These are phyloP conservation scores for Rousettus madagascariensis DNA, from an alignment of 2,797 vertebrate species.

Conservation along the genomic window DNA sequence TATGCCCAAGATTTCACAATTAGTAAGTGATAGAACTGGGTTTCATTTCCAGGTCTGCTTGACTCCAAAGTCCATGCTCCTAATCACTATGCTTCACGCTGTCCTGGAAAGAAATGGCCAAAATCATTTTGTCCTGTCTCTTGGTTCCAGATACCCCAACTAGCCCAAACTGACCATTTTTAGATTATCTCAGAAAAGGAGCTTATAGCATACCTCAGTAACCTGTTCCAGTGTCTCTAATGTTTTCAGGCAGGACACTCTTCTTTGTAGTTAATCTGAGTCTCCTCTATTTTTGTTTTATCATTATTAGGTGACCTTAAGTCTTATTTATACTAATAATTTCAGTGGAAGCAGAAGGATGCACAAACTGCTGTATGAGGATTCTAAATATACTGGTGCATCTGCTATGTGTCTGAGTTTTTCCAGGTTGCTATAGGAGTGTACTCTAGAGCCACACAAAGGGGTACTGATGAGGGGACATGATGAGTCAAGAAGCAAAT, in stretches of 20 bases:
- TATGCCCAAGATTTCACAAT: not conserved
- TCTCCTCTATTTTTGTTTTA: not conserved
- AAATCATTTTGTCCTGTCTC: not conserved
- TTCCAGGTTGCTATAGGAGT: not conserved
- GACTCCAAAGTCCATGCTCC: not conserved
- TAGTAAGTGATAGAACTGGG: not conserved
- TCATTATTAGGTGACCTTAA: not conserved
- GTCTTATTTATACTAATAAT: not conserved
- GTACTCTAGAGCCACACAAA: not conserved
- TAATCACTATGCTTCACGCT: not conserved
- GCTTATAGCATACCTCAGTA: not conserved
- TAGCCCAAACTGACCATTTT: not conserved
- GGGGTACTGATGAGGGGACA: not conserved
- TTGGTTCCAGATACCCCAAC: not conserved
- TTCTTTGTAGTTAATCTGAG: not conserved
- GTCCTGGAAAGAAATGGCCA: not conserved
- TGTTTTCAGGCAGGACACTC: not conserved
- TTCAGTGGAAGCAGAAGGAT: not conserved
- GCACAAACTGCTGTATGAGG: not conserved
- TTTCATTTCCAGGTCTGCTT: not conserved
- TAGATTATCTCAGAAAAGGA: not conserved
- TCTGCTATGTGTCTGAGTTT: not conserved
- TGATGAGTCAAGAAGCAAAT: not conserved
- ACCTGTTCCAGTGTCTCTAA: not conserved
- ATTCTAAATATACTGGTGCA: not conserved